Base-by-base conservation (phyloP, 2,888 invertebrate genomes). In the Drosophila seclusa region DNA sequence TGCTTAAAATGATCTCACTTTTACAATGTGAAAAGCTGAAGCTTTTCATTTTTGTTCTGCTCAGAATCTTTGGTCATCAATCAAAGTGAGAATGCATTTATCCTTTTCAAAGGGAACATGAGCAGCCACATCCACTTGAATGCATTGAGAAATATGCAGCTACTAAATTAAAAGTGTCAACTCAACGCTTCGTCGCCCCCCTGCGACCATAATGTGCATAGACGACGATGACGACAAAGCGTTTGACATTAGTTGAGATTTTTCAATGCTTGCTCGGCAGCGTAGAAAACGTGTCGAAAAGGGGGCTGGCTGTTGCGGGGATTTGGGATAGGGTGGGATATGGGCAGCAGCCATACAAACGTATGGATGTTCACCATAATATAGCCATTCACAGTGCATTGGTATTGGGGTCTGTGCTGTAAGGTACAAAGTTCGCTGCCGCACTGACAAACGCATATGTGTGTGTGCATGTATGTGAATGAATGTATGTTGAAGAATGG, bases 211-310 rank as follows among this genome's bases (percentile, higher is more conserved):
- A 27, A 55, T 34, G 42, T 31, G 11, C n/a, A 59, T 18, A 38
- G 50, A 53, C 62, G 68, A 58, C 75, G 81, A 68, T 82, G 73
- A 74, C 86, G 68, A 87, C 88, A 85, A 89, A 85, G 83, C 74
- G 73, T 76, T 83, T 78, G 83, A 78, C 89, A 86, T 86, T 86
- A 88, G 90, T 66, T 69, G 71, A 86, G 88, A 86, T 86, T 89
- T 82, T 80, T 71, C 83, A 90, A 78, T 86, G 88, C 27, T 67
- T 21, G 55, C 38, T 29, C 32, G 57, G 24, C 54, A 55, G 32
- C 75, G 73, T 45, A 59, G 63, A 31, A 69, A 76, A 72, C 69
- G 78, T 86, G 83, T 85, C 71, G 78, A 69, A 70, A 69, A 11
- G 16, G 36, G 36, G 31, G n/a, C 13, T 24, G 45, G 50, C 29